These are phyloP conservation scores for Zaprionus taronus DNA, from an alignment of 1,140 invertebrate species.

Conservation along the genomic window DNA sequence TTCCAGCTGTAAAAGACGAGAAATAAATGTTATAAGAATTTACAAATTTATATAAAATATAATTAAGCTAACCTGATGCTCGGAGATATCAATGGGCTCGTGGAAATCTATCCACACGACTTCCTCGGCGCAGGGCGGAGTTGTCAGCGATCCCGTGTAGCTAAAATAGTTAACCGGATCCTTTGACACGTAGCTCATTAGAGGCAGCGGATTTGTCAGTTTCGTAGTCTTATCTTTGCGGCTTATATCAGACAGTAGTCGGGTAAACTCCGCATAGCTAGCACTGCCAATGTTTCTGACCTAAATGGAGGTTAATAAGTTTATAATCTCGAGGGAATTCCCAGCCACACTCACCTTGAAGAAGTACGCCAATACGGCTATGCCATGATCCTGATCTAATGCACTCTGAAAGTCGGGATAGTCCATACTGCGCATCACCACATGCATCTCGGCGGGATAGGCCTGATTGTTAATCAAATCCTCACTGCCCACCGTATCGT, in stretches of 20 bases:
- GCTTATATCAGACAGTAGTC: conserved; percentile 86
- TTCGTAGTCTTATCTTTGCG: conserved; percentile 83
- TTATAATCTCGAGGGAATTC: not conserved
- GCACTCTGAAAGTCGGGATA: conserved; percentile 89
- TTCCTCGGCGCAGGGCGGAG: conserved; percentile 94
- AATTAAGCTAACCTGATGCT: conserved; percentile 88
- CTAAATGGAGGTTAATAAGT: not conserved
- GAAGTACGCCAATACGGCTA: conserved; percentile 94
- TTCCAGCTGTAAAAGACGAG: conserved; percentile 86
- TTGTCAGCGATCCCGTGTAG: conserved; percentile 95
- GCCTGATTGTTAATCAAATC: conserved; percentile 92
- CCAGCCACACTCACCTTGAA: conserved; percentile 87
- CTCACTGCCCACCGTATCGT: conserved; percentile 93
- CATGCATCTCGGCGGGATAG: conserved; percentile 92
- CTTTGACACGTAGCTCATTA: conserved; percentile 86
- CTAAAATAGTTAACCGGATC: conserved; percentile 89
- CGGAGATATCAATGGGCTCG: conserved; percentile 89
- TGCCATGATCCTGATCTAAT: conserved; percentile 88
- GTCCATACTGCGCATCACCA: conserved; percentile 92
- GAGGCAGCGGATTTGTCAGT: conserved; percentile 85
- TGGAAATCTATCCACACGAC: conserved; percentile 96
- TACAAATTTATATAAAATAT: no score
- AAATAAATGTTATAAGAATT: conserved; percentile 2
- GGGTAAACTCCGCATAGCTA: conserved; percentile 86
- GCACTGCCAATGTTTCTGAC: conserved; percentile 73